phyloP scores from a whole-genome alignment of 2,888 invertebrate species.

The Limnephilus auricula region DNA sequence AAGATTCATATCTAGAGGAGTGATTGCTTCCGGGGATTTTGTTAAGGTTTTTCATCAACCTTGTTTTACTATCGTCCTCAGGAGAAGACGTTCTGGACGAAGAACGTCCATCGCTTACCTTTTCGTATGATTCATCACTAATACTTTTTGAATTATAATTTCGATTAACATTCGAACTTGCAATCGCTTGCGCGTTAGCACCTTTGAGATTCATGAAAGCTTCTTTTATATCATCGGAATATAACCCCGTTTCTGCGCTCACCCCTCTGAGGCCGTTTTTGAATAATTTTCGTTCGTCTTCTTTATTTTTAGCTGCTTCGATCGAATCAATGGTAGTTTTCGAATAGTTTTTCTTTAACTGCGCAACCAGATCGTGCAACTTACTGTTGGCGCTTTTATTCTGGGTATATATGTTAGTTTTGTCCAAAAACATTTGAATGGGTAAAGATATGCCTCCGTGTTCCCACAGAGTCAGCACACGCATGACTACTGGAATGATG shows the following conservation, averaged over 20 bases:
- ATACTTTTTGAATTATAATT: neutral
- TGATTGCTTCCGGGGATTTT: neutral
- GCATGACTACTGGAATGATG: constrained; percentile 75
- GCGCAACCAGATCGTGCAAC: constrained; percentile 49
- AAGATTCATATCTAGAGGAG: neutral
- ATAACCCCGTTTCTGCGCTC: constrained; percentile 24
- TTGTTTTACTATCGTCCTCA: neutral
- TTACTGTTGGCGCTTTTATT: constrained; percentile 52
- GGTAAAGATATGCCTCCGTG: constrained; percentile 75
- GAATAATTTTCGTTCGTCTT: constrained; percentile 39
- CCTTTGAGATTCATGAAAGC: constrained; percentile 36
- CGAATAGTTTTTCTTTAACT: constrained; percentile 58
- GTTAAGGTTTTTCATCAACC: neutral
- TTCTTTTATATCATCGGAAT: neutral
- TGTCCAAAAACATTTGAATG: constrained; percentile 64
- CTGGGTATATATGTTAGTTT: constrained; percentile 51
- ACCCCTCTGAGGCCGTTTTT: constrained; percentile 48
- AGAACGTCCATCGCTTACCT: neutral
- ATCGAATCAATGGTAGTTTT: neutral
- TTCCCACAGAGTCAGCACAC: constrained; percentile 77
- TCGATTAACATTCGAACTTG: neutral
- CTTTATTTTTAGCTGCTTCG: constrained; percentile 34
- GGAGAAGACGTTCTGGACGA: neutral
- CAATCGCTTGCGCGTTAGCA: neutral
- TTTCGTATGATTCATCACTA: too few species aligned